These are phyloP conservation scores for Lytechinus pictus DNA, from an alignment of 35 echinoderm and acorn worm species.

Conservation along the genomic window DNA sequence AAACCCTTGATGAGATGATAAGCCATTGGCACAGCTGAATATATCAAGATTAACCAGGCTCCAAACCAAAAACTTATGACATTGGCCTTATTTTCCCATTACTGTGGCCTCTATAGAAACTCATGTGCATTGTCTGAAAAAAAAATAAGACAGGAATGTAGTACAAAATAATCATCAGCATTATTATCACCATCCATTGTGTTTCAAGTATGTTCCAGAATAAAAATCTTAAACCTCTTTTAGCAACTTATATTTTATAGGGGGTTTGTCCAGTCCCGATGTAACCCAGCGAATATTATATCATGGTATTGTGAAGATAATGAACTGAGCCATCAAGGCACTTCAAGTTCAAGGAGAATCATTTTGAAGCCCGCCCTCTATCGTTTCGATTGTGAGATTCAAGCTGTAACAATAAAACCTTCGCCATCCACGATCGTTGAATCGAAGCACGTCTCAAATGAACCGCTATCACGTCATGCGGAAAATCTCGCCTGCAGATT, in stretches of 20 bases:
- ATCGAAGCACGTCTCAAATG: conserved; percentile 9
- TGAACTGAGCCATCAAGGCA: not conserved
- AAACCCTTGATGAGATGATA: too few relatives aligned
- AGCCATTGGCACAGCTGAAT: too few relatives aligned
- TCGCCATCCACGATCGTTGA: not conserved
- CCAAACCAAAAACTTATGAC: too few relatives aligned
- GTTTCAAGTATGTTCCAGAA: not conserved
- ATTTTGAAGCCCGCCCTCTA: not conserved
- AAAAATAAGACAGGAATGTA: too few relatives aligned
- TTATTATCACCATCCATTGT: not conserved
- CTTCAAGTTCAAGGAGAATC: not conserved
- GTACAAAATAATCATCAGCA: too few relatives aligned
- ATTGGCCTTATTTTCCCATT: too few relatives aligned
- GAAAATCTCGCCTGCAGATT: conserved; percentile 44
- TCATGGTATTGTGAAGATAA: not conserved
- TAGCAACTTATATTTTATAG: too few relatives aligned
- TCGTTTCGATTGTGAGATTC: not conserved
- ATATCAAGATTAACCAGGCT: too few relatives aligned
- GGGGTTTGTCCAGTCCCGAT: too few relatives aligned
- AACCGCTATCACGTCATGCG: not conserved
- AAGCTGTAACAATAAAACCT: conserved; percentile 14
- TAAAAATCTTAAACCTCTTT: not conserved
- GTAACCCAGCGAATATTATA: too few relatives aligned
- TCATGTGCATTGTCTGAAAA: too few relatives aligned
- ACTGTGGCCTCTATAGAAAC: too few relatives aligned